A percentile compares a stretch with the other conserved stretches of the same genome.
These are phyloP conservation scores for Crocuta crocuta DNA, from an alignment of 2,113 vertebrate species.

Conservation along the genomic window DNA sequence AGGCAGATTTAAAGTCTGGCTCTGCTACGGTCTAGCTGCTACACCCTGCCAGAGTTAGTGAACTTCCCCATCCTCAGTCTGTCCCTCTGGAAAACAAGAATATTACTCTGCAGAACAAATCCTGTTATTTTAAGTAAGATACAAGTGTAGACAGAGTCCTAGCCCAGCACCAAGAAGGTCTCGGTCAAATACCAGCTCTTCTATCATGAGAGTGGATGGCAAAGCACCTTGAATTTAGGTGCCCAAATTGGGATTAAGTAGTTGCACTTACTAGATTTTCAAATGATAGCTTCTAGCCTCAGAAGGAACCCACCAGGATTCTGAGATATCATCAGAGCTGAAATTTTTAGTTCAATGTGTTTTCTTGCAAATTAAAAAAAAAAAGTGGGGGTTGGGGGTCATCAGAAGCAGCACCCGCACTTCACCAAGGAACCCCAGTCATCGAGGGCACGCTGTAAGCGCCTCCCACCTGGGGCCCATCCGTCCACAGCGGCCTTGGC, in stretches of 20 bases:
- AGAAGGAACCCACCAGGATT: background rate
- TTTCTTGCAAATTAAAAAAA: slow-evolving; percentile 1
- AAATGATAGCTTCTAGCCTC: background rate
- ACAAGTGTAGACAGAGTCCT: background rate
- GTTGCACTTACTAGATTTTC: background rate
- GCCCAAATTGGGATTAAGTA: background rate
- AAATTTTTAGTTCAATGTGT: background rate
- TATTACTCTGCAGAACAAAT: background rate
- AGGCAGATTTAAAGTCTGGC: background rate
- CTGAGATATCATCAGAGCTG: background rate
- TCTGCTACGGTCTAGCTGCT: background rate
- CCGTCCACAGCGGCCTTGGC: background rate
- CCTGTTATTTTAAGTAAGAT: background rate
- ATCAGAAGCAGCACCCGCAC: background rate
- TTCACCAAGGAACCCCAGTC: background rate
- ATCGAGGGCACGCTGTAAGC: background rate
- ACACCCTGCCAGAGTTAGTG: too few species aligned
- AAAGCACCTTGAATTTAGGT: background rate
- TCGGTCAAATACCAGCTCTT: background rate
- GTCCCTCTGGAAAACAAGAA: background rate
- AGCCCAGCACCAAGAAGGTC: background rate
- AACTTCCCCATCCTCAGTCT: background rate
- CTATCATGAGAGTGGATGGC: background rate
- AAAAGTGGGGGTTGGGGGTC: accelerated
- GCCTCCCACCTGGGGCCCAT: background rate